Evolutionary conservation across 2,888 invertebrate genomes (phyloP).

Genomic region (Drosophila prostipennis): DNA sequence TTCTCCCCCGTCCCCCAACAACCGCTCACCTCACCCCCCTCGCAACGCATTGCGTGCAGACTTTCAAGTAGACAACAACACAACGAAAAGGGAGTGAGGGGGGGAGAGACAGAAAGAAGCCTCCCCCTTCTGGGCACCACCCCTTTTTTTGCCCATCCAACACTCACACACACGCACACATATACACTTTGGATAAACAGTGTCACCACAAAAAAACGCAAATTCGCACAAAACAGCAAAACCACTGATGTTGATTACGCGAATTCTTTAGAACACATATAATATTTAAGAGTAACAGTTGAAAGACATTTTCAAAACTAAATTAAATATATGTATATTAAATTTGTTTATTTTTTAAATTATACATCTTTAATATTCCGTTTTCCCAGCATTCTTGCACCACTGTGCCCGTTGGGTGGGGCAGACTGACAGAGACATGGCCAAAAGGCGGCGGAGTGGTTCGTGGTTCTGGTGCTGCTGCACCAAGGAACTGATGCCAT

Average conservation of each 20-base stretch:
- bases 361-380: background rate
- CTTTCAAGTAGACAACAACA: conserved; percentile 8
- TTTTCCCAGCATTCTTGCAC: background rate
- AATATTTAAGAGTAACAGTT: background rate
- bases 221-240: background rate
- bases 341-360: background rate
- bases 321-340: too few species aligned
- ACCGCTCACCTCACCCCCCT: background rate
- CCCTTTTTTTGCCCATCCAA: background rate
- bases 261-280: conserved; percentile 35
- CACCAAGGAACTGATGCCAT: conserved; percentile 39
- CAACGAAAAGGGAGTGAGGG: background rate
- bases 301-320: too few species aligned
- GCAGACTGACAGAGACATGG: conserved; percentile 24
- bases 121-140: background rate
- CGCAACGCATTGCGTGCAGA: conserved; percentile 7
- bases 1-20: too few species aligned
- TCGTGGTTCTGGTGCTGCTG: conserved; percentile 18
- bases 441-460: conserved; percentile 15
- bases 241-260: conserved; percentile 49
- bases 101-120: background rate
- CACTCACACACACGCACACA: background rate
- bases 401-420: conserved; percentile 34
- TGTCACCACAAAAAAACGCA: conserved; percentile 37
- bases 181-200: conserved; percentile 37